Evolutionary conservation across 2,888 invertebrate genomes (phyloP).

Genomic region (Apodemia zela): DNA sequence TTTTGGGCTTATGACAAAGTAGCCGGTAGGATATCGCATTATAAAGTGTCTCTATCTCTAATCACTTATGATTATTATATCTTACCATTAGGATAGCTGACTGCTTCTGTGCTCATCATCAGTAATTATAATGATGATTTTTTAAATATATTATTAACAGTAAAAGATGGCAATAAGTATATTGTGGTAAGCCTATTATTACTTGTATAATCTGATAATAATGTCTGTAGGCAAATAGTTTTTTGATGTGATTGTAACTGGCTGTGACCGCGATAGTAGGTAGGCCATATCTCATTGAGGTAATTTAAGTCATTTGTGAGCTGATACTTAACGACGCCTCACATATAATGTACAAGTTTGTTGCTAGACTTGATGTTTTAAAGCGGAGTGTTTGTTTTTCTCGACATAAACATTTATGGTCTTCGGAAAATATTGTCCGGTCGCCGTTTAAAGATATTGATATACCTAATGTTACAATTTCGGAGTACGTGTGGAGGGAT

Average conservation of each 20-base stretch:
- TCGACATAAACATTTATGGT: slow-evolving; percentile 42
- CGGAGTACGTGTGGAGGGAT: slow-evolving; percentile 80
- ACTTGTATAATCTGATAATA: neutral
- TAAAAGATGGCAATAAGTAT: neutral
- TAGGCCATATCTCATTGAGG: neutral
- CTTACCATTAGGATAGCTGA: no score
- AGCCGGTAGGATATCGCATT: no score
- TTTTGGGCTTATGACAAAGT: no score
- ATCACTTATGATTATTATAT: no score
- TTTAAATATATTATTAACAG: no score
- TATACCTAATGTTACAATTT: slow-evolving; percentile 69
- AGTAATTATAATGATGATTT: no score
- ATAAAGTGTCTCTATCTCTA: no score
- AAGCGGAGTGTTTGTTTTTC: slow-evolving; percentile 12
- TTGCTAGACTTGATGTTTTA: slow-evolving; percentile 9
- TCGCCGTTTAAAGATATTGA: slow-evolving; percentile 70
- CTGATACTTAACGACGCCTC: neutral
- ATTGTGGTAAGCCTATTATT: neutral
- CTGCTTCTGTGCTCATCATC: no score
- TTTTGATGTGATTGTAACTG: neutral
- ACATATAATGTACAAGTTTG: slow-evolving; percentile 39
- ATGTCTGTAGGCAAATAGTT: neutral
- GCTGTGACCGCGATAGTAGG: neutral
- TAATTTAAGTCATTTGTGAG: neutral
- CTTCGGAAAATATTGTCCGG: slow-evolving; percentile 38